These are phyloP conservation scores for Tetragnatha montana DNA, from an alignment of 2,888 invertebrate species.

Conservation along the genomic window DNA sequence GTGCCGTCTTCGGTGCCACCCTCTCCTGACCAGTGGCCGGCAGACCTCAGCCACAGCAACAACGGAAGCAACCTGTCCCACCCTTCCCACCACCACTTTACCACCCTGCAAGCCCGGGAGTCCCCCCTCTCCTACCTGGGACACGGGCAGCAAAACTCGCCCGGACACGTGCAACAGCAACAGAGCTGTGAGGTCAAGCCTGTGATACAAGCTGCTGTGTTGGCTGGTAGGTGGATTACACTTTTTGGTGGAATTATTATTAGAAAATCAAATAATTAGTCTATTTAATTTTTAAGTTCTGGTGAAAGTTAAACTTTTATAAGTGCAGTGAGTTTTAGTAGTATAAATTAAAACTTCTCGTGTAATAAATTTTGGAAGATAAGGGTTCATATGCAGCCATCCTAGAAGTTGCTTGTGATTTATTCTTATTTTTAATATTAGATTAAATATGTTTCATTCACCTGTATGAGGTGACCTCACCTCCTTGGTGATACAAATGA, in stretches of 20 bases:
- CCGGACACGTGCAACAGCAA: conserved; percentile 54
- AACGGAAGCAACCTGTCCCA: conserved; percentile 47
- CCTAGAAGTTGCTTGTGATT: no score
- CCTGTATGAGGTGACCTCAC: no score
- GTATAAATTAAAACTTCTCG: no score
- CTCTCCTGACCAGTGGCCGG: conserved; percentile 72
- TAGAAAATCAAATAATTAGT: no score
- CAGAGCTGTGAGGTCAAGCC: conserved; percentile 78
- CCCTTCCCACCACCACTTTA: conserved; percentile 56
- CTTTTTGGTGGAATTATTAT: neutral
- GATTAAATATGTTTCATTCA: no score
- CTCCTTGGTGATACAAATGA: no score
- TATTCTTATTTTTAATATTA: no score
- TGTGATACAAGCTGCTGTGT: conserved; percentile 81
- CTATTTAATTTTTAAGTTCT: no score
- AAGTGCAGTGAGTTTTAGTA: no score
- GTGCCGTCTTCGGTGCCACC: conserved; percentile 81
- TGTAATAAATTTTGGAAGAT: no score
- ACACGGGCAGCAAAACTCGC: conserved; percentile 66
- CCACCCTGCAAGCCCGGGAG: conserved; percentile 60
- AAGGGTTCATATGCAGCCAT: no score
- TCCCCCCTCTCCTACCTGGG: conserved; percentile 64
- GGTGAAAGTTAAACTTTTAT: no score
- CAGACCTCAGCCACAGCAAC: conserved; percentile 68
- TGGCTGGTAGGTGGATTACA: conserved; percentile 77